phyloP scores from a whole-genome alignment of 2,113 vertebrate species.

The Burhinus bistriatus region DNA sequence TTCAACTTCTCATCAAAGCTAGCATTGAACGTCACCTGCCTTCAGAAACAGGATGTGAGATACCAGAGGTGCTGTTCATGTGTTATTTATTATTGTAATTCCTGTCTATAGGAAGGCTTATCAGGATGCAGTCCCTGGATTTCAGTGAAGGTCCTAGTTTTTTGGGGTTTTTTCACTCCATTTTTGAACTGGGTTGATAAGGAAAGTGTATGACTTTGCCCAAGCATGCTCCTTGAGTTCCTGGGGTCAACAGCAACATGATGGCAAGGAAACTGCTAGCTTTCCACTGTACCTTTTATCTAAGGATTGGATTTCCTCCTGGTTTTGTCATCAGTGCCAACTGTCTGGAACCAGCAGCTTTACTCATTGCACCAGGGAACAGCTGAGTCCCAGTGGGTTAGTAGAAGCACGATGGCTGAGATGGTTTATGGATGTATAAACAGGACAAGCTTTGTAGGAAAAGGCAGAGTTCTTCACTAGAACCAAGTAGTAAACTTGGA shows the following conservation, averaged over 20 bases:
- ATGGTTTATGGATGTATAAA: neutral
- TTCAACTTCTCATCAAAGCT: neutral
- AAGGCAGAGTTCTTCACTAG: neutral
- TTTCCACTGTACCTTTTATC: neutral
- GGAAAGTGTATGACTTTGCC: neutral
- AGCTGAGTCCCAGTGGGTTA: neutral
- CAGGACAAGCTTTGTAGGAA: neutral
- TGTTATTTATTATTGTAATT: neutral
- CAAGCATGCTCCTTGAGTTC: neutral
- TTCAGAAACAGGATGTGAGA: neutral
- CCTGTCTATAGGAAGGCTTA: neutral
- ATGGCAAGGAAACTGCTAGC: neutral
- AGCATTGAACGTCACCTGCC: neutral
- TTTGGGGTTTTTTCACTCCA: neutral
- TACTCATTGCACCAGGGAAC: neutral
- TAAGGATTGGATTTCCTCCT: neutral
- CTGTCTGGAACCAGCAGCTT: neutral
- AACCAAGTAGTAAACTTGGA: neutral
- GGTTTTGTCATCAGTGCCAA: neutral
- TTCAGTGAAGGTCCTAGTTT: neutral
- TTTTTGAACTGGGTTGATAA: neutral
- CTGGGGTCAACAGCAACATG: neutral
- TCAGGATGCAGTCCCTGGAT: neutral
- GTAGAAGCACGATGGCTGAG: fast-evolving
- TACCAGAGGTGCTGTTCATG: neutral